Percentiles rank a stretch among this genome's conserved stretches.
Conservation (phyloP, 2,113 vertebrate species). For the Conger conger region DNA sequence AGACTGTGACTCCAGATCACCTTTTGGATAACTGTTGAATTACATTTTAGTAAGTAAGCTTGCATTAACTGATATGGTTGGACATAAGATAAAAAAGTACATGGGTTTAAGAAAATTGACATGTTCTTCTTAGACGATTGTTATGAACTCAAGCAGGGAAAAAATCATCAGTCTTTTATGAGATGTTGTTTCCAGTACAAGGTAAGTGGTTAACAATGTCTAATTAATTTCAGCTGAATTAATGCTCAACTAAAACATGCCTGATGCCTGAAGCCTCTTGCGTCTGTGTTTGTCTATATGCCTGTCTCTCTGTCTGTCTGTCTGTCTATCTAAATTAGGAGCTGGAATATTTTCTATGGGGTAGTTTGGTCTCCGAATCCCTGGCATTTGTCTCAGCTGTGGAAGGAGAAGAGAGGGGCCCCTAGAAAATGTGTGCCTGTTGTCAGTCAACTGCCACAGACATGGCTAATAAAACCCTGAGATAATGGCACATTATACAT, state of each 20-base stretch:
- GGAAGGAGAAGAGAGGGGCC: not conserved
- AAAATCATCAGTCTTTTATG: not conserved
- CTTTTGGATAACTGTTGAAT: not conserved
- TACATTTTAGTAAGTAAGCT: not conserved
- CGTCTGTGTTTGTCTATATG: not conserved
- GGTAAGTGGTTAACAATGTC: not conserved
- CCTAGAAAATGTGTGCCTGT: not conserved
- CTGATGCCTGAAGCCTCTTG: not conserved
- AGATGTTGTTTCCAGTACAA: not conserved
- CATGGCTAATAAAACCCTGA: slow-evolving; percentile 1
- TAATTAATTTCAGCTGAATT: not conserved
- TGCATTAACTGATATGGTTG: not conserved
- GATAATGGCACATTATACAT: slow-evolving; percentile 7
- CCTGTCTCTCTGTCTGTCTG: no score
- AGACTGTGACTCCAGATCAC: not conserved
- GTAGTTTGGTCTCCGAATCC: not conserved
- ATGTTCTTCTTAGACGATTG: not conserved
- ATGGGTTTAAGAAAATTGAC: not conserved
- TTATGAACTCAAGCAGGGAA: not conserved
- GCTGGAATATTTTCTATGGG: slow-evolving; percentile 5
- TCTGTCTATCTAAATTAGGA: not conserved
- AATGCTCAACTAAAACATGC: not conserved
- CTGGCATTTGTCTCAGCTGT: not conserved
- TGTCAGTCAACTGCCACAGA: slow-evolving; percentile 17
- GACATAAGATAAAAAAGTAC: not conserved